Evolutionary conservation across 2,113 vertebrate species (phyloP).

Genomic region (Monopterus albus): DNA sequence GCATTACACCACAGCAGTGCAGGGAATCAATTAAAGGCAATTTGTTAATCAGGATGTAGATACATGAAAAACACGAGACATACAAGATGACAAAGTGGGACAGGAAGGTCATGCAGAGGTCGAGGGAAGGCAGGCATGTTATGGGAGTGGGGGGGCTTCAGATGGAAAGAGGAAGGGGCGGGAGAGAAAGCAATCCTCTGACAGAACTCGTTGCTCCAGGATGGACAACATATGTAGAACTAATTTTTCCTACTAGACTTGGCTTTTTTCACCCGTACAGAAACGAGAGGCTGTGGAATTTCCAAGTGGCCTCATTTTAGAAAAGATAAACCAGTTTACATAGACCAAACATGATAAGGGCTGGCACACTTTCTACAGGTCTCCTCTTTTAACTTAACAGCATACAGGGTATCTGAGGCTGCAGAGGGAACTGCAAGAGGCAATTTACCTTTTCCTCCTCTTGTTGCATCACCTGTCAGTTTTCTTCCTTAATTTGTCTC

Average conservation of each 20-base stretch:
- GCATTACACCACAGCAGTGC: background rate
- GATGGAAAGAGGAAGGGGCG: constrained; percentile 5
- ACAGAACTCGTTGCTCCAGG: constrained; percentile 18
- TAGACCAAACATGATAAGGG: background rate
- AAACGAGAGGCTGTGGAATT: no score
- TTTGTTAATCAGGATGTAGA: constrained; percentile 22
- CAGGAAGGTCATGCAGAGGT: constrained; percentile 46
- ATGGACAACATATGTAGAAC: constrained; percentile 67
- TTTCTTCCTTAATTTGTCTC: no score
- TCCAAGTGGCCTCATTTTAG: no score
- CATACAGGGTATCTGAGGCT: background rate
- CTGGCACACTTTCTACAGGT: background rate
- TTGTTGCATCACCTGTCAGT: background rate
- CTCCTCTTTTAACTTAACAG: background rate
- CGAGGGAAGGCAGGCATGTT: constrained; percentile 27
- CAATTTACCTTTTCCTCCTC: no score
- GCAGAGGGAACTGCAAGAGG: no score
- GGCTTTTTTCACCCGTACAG: background rate
- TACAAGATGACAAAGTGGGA: constrained; percentile 5
- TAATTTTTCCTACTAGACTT: constrained; percentile 39
- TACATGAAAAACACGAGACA: background rate
- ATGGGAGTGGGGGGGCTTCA: background rate
- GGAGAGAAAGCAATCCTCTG: constrained; percentile 9
- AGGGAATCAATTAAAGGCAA: constrained; percentile 39
- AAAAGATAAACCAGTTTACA: no score